These are phyloP conservation scores for Syngnathus floridae DNA, from an alignment of 2,113 vertebrate species.

Conservation along the genomic window DNA sequence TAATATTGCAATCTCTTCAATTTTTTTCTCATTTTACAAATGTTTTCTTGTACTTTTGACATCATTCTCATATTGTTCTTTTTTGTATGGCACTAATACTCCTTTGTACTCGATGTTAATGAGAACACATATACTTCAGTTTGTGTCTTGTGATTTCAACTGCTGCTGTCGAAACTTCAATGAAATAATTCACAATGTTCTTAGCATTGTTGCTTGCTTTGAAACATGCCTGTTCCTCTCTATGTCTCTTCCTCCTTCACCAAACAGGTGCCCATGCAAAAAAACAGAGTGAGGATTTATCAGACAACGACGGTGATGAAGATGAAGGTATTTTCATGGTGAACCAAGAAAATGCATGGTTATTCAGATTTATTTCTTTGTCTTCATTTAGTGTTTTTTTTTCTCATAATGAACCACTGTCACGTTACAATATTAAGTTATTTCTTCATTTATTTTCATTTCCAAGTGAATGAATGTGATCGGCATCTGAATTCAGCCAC, in stretches of 20 bases:
- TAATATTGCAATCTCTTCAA: background rate
- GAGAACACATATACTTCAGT: background rate
- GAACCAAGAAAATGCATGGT: constrained; percentile 88
- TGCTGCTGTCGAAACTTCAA: constrained; percentile 6
- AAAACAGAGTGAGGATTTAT: constrained; percentile 99
- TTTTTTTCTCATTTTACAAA: too few relatives aligned
- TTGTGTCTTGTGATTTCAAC: constrained; percentile 24
- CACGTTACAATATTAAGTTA: constrained; percentile 26
- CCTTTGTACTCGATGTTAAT: background rate
- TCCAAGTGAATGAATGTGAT: constrained; percentile 14
- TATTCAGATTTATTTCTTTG: constrained; percentile 33
- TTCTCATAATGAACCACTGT: background rate
- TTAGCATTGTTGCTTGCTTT: constrained; percentile 81
- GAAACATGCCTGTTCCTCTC: constrained; percentile 85
- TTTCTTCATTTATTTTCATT: background rate
- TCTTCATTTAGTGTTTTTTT: constrained; percentile 20
- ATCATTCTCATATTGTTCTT: background rate
- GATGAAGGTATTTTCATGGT: constrained; percentile 97
- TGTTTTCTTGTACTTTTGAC: too few relatives aligned
- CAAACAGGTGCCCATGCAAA: constrained; percentile 94
- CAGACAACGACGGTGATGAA: constrained; percentile 99
- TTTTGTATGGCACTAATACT: background rate
- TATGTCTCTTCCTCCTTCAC: constrained; percentile 85
- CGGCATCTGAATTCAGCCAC: constrained; percentile 28
- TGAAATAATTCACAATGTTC: constrained; percentile 19